phyloP scores from a whole-genome alignment of 2,888 invertebrate species.

The Steinernema carpocapsae region DNA sequence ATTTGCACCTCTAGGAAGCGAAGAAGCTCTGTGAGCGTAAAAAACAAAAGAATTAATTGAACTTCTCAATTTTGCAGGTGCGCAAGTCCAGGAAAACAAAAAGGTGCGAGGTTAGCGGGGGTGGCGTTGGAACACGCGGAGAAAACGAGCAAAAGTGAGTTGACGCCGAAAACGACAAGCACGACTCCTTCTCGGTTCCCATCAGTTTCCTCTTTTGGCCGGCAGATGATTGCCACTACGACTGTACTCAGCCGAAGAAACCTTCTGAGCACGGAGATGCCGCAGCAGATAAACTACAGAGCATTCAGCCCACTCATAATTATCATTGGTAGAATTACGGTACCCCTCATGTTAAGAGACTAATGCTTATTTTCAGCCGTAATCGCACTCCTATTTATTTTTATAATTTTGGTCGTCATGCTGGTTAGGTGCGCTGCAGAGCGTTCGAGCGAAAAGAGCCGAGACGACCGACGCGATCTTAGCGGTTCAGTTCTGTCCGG shows the following conservation, averaged over 20 bases:
- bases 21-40: constrained; percentile 49
- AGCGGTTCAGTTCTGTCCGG: constrained; percentile 17
- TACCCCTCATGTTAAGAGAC: neutral
- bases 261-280: neutral
- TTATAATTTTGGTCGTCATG: neutral
- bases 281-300: neutral
- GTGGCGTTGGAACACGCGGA: too few species aligned
- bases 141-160: too few species aligned
- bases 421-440: neutral
- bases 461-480: constrained; percentile 17
- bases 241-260: neutral
- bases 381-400: neutral
- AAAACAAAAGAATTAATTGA: too few species aligned
- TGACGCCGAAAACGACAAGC: too few species aligned
- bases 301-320: constrained; percentile 4
- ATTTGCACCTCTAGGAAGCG: constrained; percentile 48
- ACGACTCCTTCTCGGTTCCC: neutral
- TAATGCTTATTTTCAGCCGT: neutral
- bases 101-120: neutral
- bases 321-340: neutral
- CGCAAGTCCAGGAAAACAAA: neutral
- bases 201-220: neutral
- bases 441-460: constrained; percentile 5
- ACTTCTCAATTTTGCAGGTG: neutral
- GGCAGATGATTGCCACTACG: neutral